These are phyloP conservation scores for Damaliscus lunatus DNA, from an alignment of 2,113 vertebrate species.

Conservation along the genomic window DNA sequence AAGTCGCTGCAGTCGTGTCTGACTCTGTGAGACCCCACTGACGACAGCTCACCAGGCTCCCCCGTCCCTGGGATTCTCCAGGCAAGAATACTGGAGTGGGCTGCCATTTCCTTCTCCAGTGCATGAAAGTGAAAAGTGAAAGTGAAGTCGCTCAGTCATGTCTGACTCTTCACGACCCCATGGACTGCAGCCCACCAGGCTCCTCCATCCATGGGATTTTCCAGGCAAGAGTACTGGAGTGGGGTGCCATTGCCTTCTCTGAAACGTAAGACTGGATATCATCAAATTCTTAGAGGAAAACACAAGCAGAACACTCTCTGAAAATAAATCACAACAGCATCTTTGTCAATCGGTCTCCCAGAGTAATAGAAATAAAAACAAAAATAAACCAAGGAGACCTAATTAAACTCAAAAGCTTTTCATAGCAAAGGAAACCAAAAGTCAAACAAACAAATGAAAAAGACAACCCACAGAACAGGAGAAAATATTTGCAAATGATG, in stretches of 20 bases:
- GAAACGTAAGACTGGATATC: neutral
- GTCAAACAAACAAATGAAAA: neutral
- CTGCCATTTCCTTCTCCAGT: neutral
- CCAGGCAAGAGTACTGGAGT: neutral
- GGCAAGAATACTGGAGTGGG: neutral
- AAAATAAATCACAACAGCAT: neutral
- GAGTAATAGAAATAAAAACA: neutral
- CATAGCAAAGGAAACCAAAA: neutral
- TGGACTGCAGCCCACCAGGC: neutral
- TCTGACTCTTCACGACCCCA: accelerated
- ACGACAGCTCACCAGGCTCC: neutral
- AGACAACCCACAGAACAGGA: neutral
- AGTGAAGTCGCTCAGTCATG: neutral
- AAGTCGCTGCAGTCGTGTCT: neutral
- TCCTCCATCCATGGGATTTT: neutral
- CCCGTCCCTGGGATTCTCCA: neutral
- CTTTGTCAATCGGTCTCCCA: neutral
- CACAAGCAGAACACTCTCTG: neutral
- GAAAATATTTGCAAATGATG: neutral
- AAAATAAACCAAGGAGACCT: neutral
- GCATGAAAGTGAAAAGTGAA: neutral
- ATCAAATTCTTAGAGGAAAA: neutral
- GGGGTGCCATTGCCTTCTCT: neutral
- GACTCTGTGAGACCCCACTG: neutral
- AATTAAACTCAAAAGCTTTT: neutral